Conservation (phyloP, 2,888 invertebrate species). For the Ceraclea dissimilis region DNA sequence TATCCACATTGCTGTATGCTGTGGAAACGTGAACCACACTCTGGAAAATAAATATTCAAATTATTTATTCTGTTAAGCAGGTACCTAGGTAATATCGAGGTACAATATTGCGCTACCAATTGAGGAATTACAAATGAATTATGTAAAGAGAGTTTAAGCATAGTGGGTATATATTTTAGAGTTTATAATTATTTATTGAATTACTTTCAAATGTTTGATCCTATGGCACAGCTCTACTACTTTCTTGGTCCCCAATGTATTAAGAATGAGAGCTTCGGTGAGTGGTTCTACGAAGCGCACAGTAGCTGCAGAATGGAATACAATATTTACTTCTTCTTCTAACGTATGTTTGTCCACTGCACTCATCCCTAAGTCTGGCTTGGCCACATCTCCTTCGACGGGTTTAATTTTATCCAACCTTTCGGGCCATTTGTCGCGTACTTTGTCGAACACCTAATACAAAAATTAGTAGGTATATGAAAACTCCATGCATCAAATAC, state of each 20-base stretch:
- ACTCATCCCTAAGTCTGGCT: constrained; percentile 62
- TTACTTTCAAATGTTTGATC: constrained; percentile 68
- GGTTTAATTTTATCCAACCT: constrained; percentile 60
- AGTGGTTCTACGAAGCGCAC: constrained; percentile 90
- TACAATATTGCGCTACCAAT: too few species aligned
- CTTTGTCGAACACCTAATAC: constrained; percentile 59
- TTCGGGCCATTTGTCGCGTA: constrained; percentile 56
- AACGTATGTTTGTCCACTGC: constrained; percentile 55
- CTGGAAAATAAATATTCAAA: constrained; percentile 32
- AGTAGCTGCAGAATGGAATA: constrained; percentile 95
- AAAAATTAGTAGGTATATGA: background rate
- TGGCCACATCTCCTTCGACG: constrained; percentile 69
- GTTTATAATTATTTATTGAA: background rate
- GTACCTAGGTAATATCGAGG: background rate
- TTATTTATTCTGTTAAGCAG: background rate
- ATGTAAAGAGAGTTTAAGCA: too few species aligned
- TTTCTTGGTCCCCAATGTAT: constrained; percentile 81
- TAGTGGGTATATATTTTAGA: too few species aligned
- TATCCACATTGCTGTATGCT: constrained; percentile 90
- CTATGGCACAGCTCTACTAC: constrained; percentile 74
- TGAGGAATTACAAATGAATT: too few species aligned
- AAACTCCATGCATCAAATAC: too few species aligned
- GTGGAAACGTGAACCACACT: constrained; percentile 89
- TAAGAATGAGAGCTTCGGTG: constrained; percentile 78
- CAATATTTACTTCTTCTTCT: constrained; percentile 63